These are phyloP conservation scores for Telmatherina bonti DNA, from an alignment of 2,797 vertebrate species.

Conservation along the genomic window DNA sequence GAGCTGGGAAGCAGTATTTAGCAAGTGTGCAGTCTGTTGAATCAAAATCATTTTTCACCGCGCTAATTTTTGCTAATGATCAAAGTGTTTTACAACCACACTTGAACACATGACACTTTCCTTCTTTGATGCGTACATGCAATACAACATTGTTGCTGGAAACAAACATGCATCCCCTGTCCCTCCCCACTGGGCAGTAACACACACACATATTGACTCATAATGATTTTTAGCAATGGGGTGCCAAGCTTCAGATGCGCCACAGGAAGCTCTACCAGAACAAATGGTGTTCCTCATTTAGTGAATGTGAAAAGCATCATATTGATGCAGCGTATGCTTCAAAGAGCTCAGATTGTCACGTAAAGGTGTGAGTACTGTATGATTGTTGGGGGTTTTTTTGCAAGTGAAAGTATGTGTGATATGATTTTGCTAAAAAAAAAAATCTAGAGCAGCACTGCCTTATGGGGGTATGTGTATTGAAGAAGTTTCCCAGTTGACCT, in stretches of 20 bases:
- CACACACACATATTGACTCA: slow-evolving; percentile 42
- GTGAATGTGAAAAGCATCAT: slow-evolving; percentile 11
- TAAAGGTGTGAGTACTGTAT: background rate
- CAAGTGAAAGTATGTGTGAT: background rate
- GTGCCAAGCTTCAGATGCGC: slow-evolving; percentile 49
- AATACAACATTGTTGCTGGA: slow-evolving; percentile 31
- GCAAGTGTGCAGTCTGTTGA: slow-evolving; percentile 35
- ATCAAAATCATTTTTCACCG: slow-evolving; percentile 21
- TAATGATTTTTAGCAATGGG: slow-evolving; percentile 70
- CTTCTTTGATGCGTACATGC: slow-evolving; percentile 28
- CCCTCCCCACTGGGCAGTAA: slow-evolving; percentile 56
- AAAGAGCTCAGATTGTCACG: slow-evolving; percentile 1
- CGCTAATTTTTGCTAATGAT: slow-evolving; percentile 11
- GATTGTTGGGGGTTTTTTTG: background rate
- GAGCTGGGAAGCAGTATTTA: slow-evolving; percentile 31
- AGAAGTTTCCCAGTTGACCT: slow-evolving; percentile 50
- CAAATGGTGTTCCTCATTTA: slow-evolving; percentile 53
- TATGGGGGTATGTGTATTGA: background rate
- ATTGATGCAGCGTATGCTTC: slow-evolving; percentile 20
- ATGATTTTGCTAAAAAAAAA: background rate
- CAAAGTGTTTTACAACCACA: background rate
- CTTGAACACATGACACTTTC: background rate
- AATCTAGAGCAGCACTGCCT: background rate
- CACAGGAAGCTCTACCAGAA: slow-evolving; percentile 29
- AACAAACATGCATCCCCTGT: slow-evolving; percentile 38